Conservation (phyloP, 2,797 vertebrate genomes). For the Chaetophractus vellerosus region DNA sequence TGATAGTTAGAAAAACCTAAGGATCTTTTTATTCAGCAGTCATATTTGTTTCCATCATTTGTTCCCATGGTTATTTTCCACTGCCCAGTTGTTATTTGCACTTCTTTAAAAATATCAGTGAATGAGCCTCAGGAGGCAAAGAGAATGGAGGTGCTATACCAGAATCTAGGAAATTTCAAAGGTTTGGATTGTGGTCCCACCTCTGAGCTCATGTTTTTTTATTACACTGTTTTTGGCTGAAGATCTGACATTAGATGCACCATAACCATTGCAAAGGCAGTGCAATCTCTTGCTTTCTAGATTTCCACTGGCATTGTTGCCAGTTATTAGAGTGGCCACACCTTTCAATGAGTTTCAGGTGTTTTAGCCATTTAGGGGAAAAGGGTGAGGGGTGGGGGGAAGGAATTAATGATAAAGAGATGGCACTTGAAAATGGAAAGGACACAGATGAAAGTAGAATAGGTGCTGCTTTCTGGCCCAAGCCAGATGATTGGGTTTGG, state of each 20-base stretch:
- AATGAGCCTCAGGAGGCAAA: slow-evolving; percentile 52
- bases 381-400: background rate
- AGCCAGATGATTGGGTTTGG: slow-evolving; percentile 44
- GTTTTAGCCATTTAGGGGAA: slow-evolving; percentile 67
- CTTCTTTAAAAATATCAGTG: slow-evolving; percentile 54
- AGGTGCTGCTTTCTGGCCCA: slow-evolving; percentile 31
- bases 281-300: slow-evolving; percentile 21
- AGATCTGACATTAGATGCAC: slow-evolving; percentile 71
- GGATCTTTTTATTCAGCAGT: slow-evolving; percentile 26
- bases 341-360: slow-evolving; percentile 55
- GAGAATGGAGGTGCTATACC: slow-evolving; percentile 52
- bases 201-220: slow-evolving; percentile 80
- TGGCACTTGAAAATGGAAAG: slow-evolving; percentile 9
- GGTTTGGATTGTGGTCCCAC: slow-evolving; percentile 49
- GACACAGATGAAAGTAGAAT: background rate
- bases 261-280: slow-evolving; percentile 64
- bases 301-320: slow-evolving; percentile 38
- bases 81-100: slow-evolving; percentile 68
- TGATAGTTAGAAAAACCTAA: slow-evolving; percentile 37
- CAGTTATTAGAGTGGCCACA: slow-evolving; percentile 49
- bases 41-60: slow-evolving; percentile 56
- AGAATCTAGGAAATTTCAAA: slow-evolving; percentile 26
- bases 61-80: slow-evolving; percentile 69
- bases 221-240: slow-evolving; percentile 79
- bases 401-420: slow-evolving; percentile 29